phyloP scores from a whole-genome alignment of 2,113 vertebrate genomes.

The Mustela lutreola region DNA sequence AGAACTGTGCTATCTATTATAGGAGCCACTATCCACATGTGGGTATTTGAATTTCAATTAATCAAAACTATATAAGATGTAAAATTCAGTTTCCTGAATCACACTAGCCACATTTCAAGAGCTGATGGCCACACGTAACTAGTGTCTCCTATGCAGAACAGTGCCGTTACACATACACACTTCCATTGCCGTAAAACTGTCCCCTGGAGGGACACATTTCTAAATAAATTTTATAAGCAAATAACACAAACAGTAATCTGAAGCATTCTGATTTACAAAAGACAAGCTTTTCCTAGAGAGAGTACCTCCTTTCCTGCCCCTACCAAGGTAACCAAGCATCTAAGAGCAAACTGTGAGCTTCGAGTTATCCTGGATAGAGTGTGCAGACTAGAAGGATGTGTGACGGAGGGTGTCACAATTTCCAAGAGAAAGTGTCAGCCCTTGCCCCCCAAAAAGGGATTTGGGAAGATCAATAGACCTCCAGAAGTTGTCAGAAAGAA shows the following conservation, averaged over 20 bases:
- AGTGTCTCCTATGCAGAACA: background rate
- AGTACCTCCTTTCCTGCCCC: no score
- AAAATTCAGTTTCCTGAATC: background rate
- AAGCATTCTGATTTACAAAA: background rate
- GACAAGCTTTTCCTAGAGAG: background rate
- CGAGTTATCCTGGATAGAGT: fast-evolving
- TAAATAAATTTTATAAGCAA: conserved; percentile 10
- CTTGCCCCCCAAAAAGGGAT: background rate
- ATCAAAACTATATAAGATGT: background rate
- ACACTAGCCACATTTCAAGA: background rate
- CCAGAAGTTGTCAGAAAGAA: background rate
- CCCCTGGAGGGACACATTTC: background rate
- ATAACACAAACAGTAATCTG: background rate
- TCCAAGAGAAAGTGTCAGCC: background rate
- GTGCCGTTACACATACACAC: background rate
- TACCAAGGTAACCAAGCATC: background rate
- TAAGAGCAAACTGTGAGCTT: background rate
- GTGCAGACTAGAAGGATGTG: background rate
- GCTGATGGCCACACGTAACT: background rate
- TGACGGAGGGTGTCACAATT: background rate
- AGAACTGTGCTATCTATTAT: background rate
- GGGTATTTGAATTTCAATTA: background rate
- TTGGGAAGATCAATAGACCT: background rate
- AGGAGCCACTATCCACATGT: background rate
- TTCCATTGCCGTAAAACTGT: background rate